These are phyloP conservation scores for Chrysolina oricalcia DNA, from an alignment of 2,888 invertebrate species.

Conservation along the genomic window DNA sequence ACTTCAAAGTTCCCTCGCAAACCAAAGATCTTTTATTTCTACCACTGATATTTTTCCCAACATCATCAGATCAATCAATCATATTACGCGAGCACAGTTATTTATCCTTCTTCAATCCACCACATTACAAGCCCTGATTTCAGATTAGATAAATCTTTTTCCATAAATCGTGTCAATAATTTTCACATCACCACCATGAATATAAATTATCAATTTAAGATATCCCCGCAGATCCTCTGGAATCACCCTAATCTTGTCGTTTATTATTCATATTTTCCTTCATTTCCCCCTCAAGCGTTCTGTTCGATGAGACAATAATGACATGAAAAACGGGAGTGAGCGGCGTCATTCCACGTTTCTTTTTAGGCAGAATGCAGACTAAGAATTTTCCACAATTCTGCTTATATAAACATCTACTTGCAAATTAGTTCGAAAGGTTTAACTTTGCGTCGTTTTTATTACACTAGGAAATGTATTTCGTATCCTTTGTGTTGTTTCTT, in stretches of 20 bases:
- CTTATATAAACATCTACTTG: constrained; percentile 15
- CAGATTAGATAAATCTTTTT: too few species aligned
- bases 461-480: background rate
- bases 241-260: background rate
- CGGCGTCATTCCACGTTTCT: background rate
- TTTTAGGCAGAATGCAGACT: background rate
- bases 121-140: too few species aligned
- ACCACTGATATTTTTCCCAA: too few species aligned
- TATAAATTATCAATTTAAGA: background rate
- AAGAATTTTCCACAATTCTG: background rate
- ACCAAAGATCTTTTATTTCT: too few species aligned
- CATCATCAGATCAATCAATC: too few species aligned
- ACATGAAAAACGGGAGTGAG: background rate
- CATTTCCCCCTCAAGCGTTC: background rate
- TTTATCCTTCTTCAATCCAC: too few species aligned
- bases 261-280: background rate
- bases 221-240: background rate
- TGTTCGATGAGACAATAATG: constrained; percentile 1
- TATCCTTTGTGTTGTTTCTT: background rate
- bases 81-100: too few species aligned
- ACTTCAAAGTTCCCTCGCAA: too few species aligned
- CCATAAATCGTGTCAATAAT: too few species aligned
- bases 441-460: background rate
- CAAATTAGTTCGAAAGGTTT: constrained; percentile 9
- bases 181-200: background rate